Base-by-base conservation (phyloP, 2,113 vertebrate genomes). In the Nibea albiflora region DNA sequence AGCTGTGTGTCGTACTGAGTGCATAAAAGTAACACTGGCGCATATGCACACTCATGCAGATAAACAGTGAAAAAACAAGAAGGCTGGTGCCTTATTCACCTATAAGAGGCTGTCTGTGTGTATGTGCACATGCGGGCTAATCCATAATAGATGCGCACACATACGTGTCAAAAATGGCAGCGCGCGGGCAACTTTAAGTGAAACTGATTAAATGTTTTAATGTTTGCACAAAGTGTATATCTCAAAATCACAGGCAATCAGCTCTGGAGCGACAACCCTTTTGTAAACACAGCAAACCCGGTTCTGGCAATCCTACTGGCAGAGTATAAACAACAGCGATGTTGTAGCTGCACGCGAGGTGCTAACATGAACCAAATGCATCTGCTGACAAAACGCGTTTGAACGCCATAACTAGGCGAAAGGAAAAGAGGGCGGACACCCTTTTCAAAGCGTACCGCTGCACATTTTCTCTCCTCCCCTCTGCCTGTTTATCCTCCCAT, bases 401-500 rank as follows among this genome's bases (percentile, higher is more conserved):
- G 66, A 72, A 76, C 69, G 42, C 44, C 14, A 31, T 60, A 75
- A 79, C 35, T 65, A 54, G 61, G 28, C 52, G 66, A 81, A 84
- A 17, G 44, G 8, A 77, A 81, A 90, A 84, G 24, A 56, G 4
- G 24, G 56, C 46, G 57, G 77, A 84, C 73, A 63, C 26, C 46
- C 24, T 50, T 72, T 76, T 86, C 49, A 74, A 85, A 71, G 69
- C 74, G 62, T 20, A 50, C 63, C 49, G 60, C 60, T 31, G 11
- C 78, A 65, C 67, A 49, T 75, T 85, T 85, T 86, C 80, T 88
- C 85, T 78, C 66, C 61, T 61, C 64, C 58, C 58, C 39, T 72
- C 83, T 81, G 68, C 83, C 88, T 90, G 83, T 86, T 93, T 90
- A 92, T 92, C 89, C 90, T 88, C 88, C 88, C 89, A 90, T 91